phyloP scores from a whole-genome alignment of 2,797 vertebrate species.

The Aphelocoma californica region DNA sequence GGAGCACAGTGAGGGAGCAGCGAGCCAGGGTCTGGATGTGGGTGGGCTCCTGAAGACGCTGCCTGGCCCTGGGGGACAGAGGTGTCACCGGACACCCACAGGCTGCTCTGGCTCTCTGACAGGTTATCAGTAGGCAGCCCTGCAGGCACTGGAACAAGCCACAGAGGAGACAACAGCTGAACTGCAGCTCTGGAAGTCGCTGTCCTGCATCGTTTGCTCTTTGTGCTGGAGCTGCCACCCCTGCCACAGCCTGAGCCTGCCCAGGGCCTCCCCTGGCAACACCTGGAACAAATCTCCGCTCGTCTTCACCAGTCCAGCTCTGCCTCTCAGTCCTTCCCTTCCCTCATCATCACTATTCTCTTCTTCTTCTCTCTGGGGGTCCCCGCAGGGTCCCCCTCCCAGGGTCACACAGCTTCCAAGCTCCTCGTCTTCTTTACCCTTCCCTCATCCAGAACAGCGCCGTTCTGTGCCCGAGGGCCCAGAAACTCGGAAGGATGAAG shows the following conservation, averaged over 20 bases:
- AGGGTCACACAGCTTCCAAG: background rate
- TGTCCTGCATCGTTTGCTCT: background rate
- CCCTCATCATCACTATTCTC: background rate
- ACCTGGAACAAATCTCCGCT: background rate
- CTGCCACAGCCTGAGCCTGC: background rate
- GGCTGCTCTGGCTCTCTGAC: background rate
- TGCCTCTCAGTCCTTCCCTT: background rate
- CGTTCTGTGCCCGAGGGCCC: background rate
- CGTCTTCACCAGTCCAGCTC: background rate
- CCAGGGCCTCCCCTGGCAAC: background rate
- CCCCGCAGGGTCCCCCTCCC: background rate
- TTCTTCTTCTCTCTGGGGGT: background rate
- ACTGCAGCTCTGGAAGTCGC: background rate
- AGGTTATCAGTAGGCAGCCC: background rate
- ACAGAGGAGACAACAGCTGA: fast-evolving
- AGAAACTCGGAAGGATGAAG: background rate
- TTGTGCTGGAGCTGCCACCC: background rate
- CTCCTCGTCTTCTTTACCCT: background rate
- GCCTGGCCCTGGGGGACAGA: background rate
- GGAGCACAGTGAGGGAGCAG: background rate
- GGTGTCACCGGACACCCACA: background rate
- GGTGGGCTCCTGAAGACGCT: background rate
- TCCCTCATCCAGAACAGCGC: background rate
- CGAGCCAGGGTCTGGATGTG: fast-evolving
- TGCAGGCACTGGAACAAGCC: background rate